phyloP scores from a whole-genome alignment of 2,888 invertebrate genomes.

The Caenorhabditis uteleia region DNA sequence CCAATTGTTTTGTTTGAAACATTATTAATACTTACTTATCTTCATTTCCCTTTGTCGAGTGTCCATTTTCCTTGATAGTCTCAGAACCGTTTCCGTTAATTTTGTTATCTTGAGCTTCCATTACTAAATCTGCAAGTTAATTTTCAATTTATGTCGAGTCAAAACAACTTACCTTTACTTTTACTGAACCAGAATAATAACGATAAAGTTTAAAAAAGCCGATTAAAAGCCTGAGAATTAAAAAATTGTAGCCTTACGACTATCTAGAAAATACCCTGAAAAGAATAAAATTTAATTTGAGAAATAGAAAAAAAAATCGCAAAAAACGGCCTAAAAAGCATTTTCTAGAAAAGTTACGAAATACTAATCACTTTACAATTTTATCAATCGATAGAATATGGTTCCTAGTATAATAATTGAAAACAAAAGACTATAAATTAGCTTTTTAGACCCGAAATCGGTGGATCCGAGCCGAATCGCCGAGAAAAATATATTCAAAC shows the following conservation, averaged over 20 bases:
- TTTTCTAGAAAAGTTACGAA: background rate
- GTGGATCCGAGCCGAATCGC: too few species aligned
- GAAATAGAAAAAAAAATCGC: constrained; percentile 1
- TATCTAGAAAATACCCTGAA: constrained; percentile 63
- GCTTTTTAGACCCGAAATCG: constrained; percentile 3
- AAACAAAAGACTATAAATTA: too few species aligned
- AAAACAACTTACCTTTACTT: constrained; percentile 37
- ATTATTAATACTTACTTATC: constrained; percentile 46
- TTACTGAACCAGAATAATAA: constrained; percentile 40
- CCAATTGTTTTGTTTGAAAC: too few species aligned
- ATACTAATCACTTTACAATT: background rate
- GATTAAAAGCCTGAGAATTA: constrained; percentile 48
- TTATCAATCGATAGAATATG: background rate
- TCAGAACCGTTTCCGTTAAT: constrained; percentile 50
- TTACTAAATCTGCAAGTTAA: constrained; percentile 29
- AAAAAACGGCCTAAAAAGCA: constrained; percentile 6
- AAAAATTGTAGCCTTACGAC: constrained; percentile 55
- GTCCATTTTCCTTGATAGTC: constrained; percentile 56
- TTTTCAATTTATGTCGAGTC: background rate
- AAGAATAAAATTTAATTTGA: constrained; percentile 15
- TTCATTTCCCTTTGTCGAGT: constrained; percentile 60
- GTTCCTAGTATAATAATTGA: constrained; percentile 2
- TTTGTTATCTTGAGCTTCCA: constrained; percentile 56
- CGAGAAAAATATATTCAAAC: constrained; percentile 16
- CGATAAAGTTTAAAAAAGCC: constrained; percentile 44